Conservation (phyloP, 2,113 vertebrate species). For the Ciconia maguari region DNA sequence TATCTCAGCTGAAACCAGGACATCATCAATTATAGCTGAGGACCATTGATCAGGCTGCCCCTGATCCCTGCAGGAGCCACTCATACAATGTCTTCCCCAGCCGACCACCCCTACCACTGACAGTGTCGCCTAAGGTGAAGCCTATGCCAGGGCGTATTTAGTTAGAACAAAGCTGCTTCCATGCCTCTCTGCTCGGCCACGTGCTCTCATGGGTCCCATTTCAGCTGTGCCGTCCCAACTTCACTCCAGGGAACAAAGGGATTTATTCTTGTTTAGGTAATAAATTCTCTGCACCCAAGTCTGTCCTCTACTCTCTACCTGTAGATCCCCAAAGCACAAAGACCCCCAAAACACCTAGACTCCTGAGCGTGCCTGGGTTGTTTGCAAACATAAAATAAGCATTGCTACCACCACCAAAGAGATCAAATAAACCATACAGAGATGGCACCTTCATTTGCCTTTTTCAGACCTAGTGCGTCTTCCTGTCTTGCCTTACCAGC, state of each 20-base stretch:
- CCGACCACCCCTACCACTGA: neutral
- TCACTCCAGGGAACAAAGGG: neutral
- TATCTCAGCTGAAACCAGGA: too few relatives aligned
- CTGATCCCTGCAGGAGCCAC: neutral
- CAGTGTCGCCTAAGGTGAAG: neutral
- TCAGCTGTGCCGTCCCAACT: neutral
- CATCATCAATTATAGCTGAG: neutral
- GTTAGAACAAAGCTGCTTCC: neutral
- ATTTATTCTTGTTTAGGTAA: neutral
- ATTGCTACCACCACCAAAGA: neutral
- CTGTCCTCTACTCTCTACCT: neutral
- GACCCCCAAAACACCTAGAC: neutral
- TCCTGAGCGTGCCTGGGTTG: neutral
- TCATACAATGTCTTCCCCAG: neutral
- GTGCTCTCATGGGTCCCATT: neutral
- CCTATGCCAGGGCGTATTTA: neutral
- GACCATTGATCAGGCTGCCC: neutral
- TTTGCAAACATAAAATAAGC: neutral
- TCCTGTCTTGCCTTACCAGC: neutral
- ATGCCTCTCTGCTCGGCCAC: neutral
- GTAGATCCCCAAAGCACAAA: neutral
- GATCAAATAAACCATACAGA: neutral
- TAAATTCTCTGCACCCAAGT: neutral
- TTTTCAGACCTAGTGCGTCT: neutral
- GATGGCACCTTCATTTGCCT: neutral